Base-by-base conservation (phyloP, 2,113 vertebrate genomes). In the Oncorhynchus clarkii region DNA sequence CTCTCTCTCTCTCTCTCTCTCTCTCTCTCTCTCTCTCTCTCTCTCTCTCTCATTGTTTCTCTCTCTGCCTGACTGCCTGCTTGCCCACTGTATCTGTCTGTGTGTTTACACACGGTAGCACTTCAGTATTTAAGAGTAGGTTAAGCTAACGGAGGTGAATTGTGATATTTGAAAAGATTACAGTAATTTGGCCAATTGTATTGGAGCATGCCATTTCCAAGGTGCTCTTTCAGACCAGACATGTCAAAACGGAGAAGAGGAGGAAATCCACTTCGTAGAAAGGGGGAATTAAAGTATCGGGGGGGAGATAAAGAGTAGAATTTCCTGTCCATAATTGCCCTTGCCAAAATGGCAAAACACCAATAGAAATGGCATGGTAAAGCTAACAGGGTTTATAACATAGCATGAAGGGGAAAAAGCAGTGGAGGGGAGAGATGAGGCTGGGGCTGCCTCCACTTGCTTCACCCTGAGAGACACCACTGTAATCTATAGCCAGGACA, bases 131-230 rank as follows among this genome's bases (percentile, higher is more conserved):
- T 81, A 83, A 82, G 77, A 85, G 82, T 80, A 82, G 81, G 74
- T 86, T 83, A 76, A 68, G 70, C 80, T 85, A 85, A 86, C 80
- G 81, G 84, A 82, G 66, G 84, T 69, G 78, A 85, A 85, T 86
- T 77, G 79, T 85, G 83, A 86, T 86, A 88, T 86, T 85, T 88
- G 84, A 85, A 85, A 86, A 86, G 82, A 88, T 86, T 77, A 83
- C 82, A 79, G 85, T 85, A 83, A 86, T 88, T 88, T 82, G 72
- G 74, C 65, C 31, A 60, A 76, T 80, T 77, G 80, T 87, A 86
- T 84, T 84, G 60, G 81, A 85, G 77, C 66, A 64, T 76, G 76
- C 70, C 79, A 84, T 82, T 84, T 81, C 71, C 78, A 57, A 71
- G 74, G 76, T 80, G 80, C 76, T 84, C 74, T 71, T 68, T 6